Conservation (phyloP, 2,888 invertebrate species). For the Cosmopolites sordidus region DNA sequence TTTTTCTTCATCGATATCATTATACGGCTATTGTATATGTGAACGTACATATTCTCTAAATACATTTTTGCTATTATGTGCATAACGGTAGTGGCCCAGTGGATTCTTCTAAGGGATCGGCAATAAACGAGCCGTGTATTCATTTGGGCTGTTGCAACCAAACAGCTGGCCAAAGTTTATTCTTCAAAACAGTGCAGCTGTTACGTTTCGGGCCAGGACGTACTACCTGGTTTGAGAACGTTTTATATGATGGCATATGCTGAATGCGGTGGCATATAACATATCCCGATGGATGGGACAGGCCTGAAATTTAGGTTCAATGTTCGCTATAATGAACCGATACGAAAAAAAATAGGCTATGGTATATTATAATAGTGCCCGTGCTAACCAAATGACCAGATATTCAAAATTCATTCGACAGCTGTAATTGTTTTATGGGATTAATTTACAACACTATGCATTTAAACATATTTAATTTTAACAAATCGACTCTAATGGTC, state of each 20-base stretch:
- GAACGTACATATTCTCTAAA: constrained; percentile 32
- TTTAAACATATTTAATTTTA: too few species aligned
- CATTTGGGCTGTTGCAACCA: constrained; percentile 38
- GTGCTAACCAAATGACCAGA: constrained; percentile 7
- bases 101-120: constrained; percentile 27
- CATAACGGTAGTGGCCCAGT: constrained; percentile 36
- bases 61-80: constrained; percentile 47
- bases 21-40: neutral
- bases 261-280: constrained; percentile 26
- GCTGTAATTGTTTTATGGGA: too few species aligned
- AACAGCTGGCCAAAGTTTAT: constrained; percentile 52
- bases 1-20: neutral
- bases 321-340: constrained; percentile 19
- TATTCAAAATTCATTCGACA: too few species aligned
- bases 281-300: constrained; percentile 26
- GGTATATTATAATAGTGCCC: constrained; percentile 10
- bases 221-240: constrained; percentile 42
- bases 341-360: constrained; percentile 5
- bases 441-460: too few species aligned
- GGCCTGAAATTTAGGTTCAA: constrained; percentile 23
- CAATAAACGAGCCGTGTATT: constrained; percentile 26
- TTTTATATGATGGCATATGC: constrained; percentile 38
- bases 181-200: constrained; percentile 48
- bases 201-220: constrained; percentile 37
- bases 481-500: too few species aligned